Base-by-base conservation (phyloP, 2,888 invertebrate genomes). In the Drosophila prolongata region DNA sequence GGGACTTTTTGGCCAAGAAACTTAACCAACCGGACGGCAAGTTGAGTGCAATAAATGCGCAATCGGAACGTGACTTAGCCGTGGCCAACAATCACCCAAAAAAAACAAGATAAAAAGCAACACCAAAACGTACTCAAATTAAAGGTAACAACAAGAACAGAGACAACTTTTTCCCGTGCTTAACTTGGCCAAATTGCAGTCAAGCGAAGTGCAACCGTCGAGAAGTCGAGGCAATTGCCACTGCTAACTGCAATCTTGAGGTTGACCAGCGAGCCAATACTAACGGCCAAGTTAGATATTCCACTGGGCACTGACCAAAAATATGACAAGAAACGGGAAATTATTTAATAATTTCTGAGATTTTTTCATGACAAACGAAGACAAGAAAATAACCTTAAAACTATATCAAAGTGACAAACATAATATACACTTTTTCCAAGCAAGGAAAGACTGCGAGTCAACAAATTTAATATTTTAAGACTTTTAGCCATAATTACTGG, bases 1-100 rank as follows among this genome's bases (percentile, higher is more conserved):
- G 75, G 19, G 30, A 59, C 40, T 40, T 56, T 57, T 59, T 59
- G 58, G 65, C 66, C 55, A 70, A 58, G 40, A 42, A 62, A 76
- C 57, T 55, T 52, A 75, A 67, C 62, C 59, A 80, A 83, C 68
- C 78, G 76, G 73, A 70, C 87, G 62, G 78, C 46, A 35, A 44
- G 62, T 43, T 60, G 58, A 64, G 52, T 27, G 52, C 55, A 42
- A 66, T 64, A 69, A 79, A 52, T 46, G 68, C 46, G 64, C 71
- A 72, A 72, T 71, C 67, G 69, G 65, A 87, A 83, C 83, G 86
- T 87, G 82, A 84, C 77, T 80, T 70, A 65, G 68, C 53, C 64
- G 60, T 64, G 61, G 68, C 77, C 67, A 61, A 81, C 85, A 79
- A 76, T 76, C 84, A 79, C 83, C 70, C 16, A 71, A 76, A 70